These are phyloP conservation scores for Eilema caniola DNA, from an alignment of 2,888 invertebrate species.

Conservation along the genomic window DNA sequence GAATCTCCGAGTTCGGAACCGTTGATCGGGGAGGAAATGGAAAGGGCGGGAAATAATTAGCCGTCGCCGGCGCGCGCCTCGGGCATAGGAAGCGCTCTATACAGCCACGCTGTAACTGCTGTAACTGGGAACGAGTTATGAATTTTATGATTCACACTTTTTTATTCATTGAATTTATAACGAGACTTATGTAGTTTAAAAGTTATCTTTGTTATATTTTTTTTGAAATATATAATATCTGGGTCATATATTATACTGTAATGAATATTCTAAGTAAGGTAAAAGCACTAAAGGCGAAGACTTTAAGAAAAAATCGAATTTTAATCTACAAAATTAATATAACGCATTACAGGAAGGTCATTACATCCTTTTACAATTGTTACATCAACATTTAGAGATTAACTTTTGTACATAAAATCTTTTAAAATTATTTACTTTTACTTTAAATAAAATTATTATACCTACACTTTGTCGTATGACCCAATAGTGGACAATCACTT, in stretches of 20 bases:
- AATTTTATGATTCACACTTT: constrained; percentile 54
- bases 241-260: not conserved
- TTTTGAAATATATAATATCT: not conserved
- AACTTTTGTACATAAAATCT: too few relatives aligned
- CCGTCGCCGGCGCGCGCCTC: constrained; percentile 63
- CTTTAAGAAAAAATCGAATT: too few relatives aligned
- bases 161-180: constrained; percentile 37
- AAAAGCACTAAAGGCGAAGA: too few relatives aligned
- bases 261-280: not conserved
- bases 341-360: too few relatives aligned
- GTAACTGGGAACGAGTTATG: constrained; percentile 52
- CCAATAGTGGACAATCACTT: too few relatives aligned
- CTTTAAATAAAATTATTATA: too few relatives aligned
- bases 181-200: constrained; percentile 34
- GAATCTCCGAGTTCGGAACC: constrained; percentile 52
- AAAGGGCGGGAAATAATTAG: constrained; percentile 84
- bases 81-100: constrained; percentile 70
- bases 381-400: too few relatives aligned
- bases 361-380: too few relatives aligned
- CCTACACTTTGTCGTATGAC: too few relatives aligned
- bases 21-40: constrained; percentile 68
- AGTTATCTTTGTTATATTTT: constrained; percentile 3
- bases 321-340: too few relatives aligned
- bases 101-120: constrained; percentile 59
- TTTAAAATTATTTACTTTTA: too few relatives aligned